phyloP scores from a whole-genome alignment of 2,113 vertebrate species.

The Cebidichthys violaceus region DNA sequence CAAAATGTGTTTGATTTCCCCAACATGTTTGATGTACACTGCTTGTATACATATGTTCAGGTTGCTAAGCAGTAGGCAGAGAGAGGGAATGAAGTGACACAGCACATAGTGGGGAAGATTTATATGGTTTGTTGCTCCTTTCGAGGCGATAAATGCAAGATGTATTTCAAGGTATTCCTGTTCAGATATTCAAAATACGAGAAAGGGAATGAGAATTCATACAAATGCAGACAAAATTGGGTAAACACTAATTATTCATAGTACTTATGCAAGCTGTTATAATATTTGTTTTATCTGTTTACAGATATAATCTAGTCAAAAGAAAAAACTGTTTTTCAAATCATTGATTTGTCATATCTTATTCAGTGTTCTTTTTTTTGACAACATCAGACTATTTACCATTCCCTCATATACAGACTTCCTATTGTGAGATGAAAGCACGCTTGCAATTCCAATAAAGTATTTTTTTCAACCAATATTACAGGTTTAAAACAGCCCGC shows the following conservation, averaged over 20 bases:
- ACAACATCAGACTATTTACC: neutral
- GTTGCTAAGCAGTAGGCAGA: neutral
- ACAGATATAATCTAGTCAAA: neutral
- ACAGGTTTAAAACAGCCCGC: neutral
- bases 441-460: neutral
- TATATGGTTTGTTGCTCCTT: neutral
- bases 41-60: neutral
- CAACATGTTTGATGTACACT: neutral
- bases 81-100: neutral
- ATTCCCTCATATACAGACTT: neutral
- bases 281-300: neutral
- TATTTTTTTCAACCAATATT: neutral
- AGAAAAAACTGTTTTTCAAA: neutral
- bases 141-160: neutral
- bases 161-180: neutral
- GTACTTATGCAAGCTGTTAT: neutral
- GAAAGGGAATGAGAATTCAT: neutral
- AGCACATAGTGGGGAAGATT: neutral
- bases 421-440: neutral
- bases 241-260: neutral
- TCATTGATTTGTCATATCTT: neutral
- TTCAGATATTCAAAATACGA: neutral
- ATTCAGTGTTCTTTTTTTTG: constrained; percentile 4
- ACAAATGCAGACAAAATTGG: neutral
- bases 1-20: neutral